These are phyloP conservation scores for Huso huso DNA, from an alignment of 2,797 vertebrate species.

Conservation along the genomic window DNA sequence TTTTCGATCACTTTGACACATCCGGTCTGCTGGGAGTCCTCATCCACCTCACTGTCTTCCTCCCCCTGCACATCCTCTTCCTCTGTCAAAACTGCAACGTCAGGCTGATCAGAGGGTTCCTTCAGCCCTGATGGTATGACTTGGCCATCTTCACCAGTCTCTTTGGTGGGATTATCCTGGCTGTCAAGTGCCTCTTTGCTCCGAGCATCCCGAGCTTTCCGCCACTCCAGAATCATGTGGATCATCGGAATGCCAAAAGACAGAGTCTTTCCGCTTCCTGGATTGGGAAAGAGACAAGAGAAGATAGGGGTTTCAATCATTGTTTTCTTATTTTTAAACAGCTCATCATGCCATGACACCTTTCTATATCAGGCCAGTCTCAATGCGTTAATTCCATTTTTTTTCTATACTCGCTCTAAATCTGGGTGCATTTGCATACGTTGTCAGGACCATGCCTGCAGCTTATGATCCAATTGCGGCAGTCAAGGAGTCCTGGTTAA, in stretches of 20 bases:
- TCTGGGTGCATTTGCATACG: too few relatives aligned
- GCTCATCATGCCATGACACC: not conserved
- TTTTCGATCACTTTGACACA: conserved; percentile 48
- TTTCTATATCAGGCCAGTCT: too few relatives aligned
- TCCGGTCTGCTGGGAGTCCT: conserved; percentile 29
- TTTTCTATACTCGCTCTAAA: too few relatives aligned
- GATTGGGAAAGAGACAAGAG: conserved; percentile 25
- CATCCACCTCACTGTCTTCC: conserved; percentile 19
- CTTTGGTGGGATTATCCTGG: conserved; percentile 30
- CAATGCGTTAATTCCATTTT: too few relatives aligned
- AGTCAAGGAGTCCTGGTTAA: too few relatives aligned
- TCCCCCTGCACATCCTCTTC: conserved; percentile 22
- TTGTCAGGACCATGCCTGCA: too few relatives aligned
- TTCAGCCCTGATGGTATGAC: not conserved
- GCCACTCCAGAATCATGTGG: conserved; percentile 82
- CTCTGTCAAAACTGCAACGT: too few relatives aligned
- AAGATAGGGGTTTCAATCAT: conserved; percentile 16
- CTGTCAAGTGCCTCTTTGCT: not conserved
- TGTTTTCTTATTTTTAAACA: not conserved
- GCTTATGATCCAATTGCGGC: too few relatives aligned
- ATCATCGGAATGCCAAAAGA: conserved; percentile 96
- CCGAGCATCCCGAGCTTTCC: conserved; percentile 15
- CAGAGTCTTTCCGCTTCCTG: conserved; percentile 93
- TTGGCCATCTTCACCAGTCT: conserved; percentile 21
- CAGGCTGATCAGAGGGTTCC: too few relatives aligned